Evolutionary conservation across 2,888 invertebrate genomes (phyloP), one percentile per base, ranked within the genome.

Genomic region (Ophioninae sp.): DNA sequence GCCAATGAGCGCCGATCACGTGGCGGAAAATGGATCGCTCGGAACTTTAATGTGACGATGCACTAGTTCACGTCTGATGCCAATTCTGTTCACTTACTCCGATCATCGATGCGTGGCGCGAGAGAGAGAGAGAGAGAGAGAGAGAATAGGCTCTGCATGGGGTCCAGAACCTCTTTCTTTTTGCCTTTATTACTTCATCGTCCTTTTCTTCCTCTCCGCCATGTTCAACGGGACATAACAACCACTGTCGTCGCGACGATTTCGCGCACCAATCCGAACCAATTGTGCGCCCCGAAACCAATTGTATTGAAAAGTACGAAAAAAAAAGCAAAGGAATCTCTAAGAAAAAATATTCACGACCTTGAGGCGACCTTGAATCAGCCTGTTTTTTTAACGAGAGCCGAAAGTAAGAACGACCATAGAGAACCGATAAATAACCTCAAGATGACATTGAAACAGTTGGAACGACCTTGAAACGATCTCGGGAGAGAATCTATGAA

Each of bases 211-310:
- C 51, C 37, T 69, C 72, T 41, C 39, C 61, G 71, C 37, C 44
- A 20, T 72, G 41, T 23, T 41, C 83, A 83, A 85, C 85, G 85
- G 85, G 64, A 85, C 83, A 74, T 83, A 82, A 79, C 79, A 73
- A 85, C 81, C 63, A 77, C 77, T 78, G 81, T 79, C 83, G 69
- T 68, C 37, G 20, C 58, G 39, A 71, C 64, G 63, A 65, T 67
- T 79, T 13, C 20, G 56, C 67, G 59, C 51, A 10, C 56, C 9
- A 7, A 7, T 58, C 20, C 67, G 44, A 23, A 63, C 39, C n/a
- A 23, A 56, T 20, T 1, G 20, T n/a, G 0, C 30, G 30, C 39
- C 20, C 58, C 39, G 20, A 71, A n/a, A 9, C n/a, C 20, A 20
- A 20, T 10, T 30, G 39, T 59, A 8, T 7, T 37, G 39, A 39